Evolutionary conservation across 2,797 vertebrate species (phyloP).

Genomic region (Sebastes dallii): DNA sequence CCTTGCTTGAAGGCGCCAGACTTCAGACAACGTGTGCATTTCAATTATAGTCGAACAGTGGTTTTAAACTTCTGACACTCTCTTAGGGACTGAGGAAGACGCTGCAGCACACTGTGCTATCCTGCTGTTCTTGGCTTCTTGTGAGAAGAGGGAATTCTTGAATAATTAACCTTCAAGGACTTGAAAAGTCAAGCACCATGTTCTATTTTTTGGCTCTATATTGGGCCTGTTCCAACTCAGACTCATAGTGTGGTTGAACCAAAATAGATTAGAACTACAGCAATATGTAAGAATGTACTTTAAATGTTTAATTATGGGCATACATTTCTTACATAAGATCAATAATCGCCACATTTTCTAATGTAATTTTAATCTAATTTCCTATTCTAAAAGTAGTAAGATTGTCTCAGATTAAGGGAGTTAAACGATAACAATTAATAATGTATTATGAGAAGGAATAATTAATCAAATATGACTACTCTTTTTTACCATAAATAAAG

Average conservation of each 20-base stretch:
- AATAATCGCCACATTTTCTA: background rate
- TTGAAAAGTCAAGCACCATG: constrained; percentile 52
- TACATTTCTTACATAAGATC: background rate
- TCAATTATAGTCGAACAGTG: constrained; percentile 68
- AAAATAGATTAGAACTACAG: background rate
- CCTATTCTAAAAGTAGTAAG: background rate
- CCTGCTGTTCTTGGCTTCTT: constrained; percentile 66
- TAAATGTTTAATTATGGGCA: background rate
- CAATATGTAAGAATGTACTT: background rate
- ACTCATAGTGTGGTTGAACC: background rate
- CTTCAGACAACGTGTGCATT: constrained; percentile 70
- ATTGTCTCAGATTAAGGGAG: background rate
- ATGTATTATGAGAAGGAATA: background rate
- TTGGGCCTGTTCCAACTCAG: constrained; percentile 7
- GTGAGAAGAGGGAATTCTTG: constrained; percentile 62
- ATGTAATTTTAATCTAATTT: background rate
- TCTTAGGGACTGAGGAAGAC: constrained; percentile 75
- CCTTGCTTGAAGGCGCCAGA: constrained; percentile 44
- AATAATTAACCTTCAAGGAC: constrained; percentile 77
- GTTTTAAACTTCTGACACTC: constrained; percentile 81
- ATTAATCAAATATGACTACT: background rate
- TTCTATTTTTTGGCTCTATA: constrained; percentile 46
- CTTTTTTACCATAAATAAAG: constrained; percentile 20
- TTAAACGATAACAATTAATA: background rate
- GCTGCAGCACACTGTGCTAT: constrained; percentile 42